These are phyloP conservation scores for Alligator sinensis DNA, from an alignment of 2,113 vertebrate species.

Conservation along the genomic window DNA sequence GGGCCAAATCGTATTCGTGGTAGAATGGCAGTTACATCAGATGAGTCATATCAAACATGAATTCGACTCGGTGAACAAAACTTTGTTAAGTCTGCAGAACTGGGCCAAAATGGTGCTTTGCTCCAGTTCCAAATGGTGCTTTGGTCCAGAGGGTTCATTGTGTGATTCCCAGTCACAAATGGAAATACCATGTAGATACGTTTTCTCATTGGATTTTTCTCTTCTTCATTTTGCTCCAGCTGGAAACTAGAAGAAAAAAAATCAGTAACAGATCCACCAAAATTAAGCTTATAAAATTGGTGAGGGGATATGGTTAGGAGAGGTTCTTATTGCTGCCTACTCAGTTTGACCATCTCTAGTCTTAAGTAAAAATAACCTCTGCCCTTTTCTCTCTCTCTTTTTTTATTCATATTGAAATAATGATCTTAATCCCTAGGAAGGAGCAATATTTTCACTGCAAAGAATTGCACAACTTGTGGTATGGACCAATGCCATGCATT, in stretches of 20 bases:
- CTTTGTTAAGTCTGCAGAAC: not conserved
- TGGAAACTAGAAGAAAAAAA: not conserved
- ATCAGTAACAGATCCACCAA: not conserved
- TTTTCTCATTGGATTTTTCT: not conserved
- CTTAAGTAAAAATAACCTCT: not conserved
- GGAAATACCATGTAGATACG: not conserved
- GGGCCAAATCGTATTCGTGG: accelerated
- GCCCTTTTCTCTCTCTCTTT: conserved; percentile 16
- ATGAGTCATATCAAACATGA: not conserved
- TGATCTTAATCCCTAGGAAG: conserved; percentile 79
- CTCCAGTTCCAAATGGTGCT: too few relatives aligned
- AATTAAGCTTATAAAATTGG: not conserved
- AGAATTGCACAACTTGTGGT: conserved; percentile 83
- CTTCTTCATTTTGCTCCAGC: not conserved
- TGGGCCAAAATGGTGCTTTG: not conserved
- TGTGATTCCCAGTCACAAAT: not conserved
- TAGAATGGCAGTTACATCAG: not conserved
- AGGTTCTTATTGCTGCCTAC: not conserved
- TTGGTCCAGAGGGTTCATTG: not conserved
- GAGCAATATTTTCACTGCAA: conserved; percentile 78
- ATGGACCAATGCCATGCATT: conserved; percentile 79
- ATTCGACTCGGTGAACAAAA: not conserved
- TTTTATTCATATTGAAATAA: conserved; percentile 75
- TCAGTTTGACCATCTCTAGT: not conserved
- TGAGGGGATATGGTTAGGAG: not conserved